Percentiles rank a stretch among this genome's conserved stretches.
These are phyloP conservation scores for Scleropages formosus DNA, from an alignment of 2,797 vertebrate species.

Conservation along the genomic window DNA sequence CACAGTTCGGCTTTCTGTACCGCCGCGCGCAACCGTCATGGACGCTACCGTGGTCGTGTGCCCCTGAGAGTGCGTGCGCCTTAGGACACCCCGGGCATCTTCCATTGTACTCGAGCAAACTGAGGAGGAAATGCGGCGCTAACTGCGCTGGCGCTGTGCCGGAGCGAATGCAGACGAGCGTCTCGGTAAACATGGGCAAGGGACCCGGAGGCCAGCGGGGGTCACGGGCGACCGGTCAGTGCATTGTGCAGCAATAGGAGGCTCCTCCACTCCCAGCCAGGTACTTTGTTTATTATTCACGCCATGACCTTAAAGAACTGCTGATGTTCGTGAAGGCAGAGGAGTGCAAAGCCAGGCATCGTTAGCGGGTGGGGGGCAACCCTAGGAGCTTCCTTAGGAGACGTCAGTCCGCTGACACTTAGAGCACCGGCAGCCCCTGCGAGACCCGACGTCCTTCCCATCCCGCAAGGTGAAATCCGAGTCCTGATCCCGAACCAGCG, in stretches of 20 bases:
- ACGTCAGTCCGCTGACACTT: constrained; percentile 19
- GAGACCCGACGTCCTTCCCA: constrained; percentile 10
- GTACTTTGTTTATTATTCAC: constrained; percentile 33
- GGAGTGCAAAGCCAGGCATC: constrained; percentile 22
- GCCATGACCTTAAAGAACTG: constrained; percentile 9
- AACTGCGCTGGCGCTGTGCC: neutral
- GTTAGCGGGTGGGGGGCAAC: neutral
- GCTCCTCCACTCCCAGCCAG: constrained; percentile 29
- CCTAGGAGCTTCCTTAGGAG: constrained; percentile 32
- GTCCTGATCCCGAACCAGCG: neutral
- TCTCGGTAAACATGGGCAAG: neutral
- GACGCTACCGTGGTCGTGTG: too few relatives aligned
- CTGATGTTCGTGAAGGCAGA: constrained; percentile 22
- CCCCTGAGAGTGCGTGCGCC: too few relatives aligned
- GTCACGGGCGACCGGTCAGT: constrained; percentile 35
- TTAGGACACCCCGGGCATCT: neutral
- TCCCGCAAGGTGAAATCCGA: constrained; percentile 14
- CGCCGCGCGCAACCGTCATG: too few relatives aligned
- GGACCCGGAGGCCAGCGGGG: neutral
- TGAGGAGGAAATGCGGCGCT: neutral
- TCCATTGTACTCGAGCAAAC: too few relatives aligned
- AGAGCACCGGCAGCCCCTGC: neutral
- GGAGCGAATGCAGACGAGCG: neutral
- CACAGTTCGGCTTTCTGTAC: too few relatives aligned
- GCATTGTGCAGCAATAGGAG: neutral